Evolutionary conservation across 2,888 invertebrate genomes (phyloP).

Genomic region (Plebejus anna): DNA sequence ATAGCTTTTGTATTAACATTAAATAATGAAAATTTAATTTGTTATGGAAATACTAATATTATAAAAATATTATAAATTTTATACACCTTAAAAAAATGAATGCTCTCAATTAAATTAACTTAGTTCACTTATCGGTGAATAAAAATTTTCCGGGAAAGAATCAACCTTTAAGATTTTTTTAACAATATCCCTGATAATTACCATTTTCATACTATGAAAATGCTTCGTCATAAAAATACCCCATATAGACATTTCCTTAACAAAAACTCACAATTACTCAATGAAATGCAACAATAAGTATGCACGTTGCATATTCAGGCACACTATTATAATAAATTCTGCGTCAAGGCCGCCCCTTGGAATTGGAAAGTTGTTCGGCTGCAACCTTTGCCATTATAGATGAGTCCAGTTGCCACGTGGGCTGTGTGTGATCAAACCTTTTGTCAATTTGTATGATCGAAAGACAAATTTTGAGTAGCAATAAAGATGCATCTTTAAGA

Average conservation of each 20-base stretch:
- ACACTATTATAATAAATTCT: conserved; percentile 39
- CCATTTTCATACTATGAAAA: not conserved
- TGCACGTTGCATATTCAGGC: conserved; percentile 9
- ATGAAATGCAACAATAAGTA: conserved; percentile 14
- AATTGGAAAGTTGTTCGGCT: conserved; percentile 70
- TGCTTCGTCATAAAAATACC: not conserved
- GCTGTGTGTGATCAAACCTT: conserved; percentile 41
- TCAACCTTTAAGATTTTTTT: not conserved
- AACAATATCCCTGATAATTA: not conserved
- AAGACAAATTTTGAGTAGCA: too few relatives aligned
- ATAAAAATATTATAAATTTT: too few relatives aligned
- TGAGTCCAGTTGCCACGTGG: conserved; percentile 43
- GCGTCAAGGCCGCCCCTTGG: conserved; percentile 68
- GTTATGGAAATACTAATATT: too few relatives aligned
- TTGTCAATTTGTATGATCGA: conserved; percentile 19
- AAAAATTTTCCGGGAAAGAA: not conserved
- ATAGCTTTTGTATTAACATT: too few relatives aligned
- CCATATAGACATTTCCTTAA: not conserved
- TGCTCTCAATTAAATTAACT: too few relatives aligned
- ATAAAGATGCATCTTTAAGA: too few relatives aligned
- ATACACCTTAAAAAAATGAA: too few relatives aligned
- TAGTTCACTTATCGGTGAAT: too few relatives aligned
- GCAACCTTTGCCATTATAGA: conserved; percentile 48
- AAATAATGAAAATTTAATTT: too few relatives aligned
- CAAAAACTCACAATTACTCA: not conserved